Conservation (phyloP, 2,113 vertebrate species). For the Oceanodroma tethys region DNA sequence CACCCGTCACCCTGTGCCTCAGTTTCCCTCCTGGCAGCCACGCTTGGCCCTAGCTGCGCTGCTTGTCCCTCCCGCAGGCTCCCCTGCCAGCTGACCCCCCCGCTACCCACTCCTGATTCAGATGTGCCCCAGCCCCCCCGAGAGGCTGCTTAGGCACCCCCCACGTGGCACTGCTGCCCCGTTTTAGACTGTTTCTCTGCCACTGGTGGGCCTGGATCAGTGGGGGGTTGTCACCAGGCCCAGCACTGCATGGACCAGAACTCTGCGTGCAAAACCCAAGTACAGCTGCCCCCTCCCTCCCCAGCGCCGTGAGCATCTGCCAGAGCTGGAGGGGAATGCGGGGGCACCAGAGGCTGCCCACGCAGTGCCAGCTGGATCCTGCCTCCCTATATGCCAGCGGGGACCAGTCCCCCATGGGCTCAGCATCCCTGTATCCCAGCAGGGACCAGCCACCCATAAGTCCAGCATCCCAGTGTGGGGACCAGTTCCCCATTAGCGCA, state of each 20-base stretch:
- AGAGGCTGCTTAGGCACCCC: rapidly evolving
- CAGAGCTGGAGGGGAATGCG: neutral
- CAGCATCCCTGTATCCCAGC: neutral
- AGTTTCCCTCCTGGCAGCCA: neutral
- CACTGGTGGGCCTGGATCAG: neutral
- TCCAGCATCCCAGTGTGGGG: neutral
- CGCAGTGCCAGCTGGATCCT: neutral
- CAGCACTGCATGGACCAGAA: neutral
- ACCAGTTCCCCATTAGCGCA: neutral
- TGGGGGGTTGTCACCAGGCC: neutral
- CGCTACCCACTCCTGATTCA: neutral
- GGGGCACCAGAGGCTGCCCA: neutral
- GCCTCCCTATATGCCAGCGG: neutral
- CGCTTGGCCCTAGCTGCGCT: neutral
- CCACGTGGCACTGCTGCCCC: neutral
- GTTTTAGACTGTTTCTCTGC: neutral
- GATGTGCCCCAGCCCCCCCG: rapidly evolving
- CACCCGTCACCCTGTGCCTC: neutral
- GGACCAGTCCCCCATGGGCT: neutral
- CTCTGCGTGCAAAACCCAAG: neutral
- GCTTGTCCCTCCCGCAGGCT: neutral
- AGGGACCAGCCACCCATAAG: too few relatives aligned
- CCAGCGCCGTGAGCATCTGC: neutral
- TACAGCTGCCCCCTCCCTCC: neutral
- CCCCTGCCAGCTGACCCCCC: neutral